Evolutionary conservation across 2,888 invertebrate species (phyloP).

Genomic region (Lapara coniferarum): DNA sequence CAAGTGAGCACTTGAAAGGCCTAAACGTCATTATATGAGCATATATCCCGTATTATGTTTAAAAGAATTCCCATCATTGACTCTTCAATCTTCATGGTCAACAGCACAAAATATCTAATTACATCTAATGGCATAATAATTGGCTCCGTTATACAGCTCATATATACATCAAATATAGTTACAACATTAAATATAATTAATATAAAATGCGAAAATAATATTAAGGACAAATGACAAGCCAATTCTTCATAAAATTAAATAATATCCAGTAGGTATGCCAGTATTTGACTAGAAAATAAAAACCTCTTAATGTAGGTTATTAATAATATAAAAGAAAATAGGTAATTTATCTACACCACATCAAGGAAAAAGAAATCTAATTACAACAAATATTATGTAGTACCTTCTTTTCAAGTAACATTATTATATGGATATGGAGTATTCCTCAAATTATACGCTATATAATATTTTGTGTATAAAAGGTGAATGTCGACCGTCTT

Average conservation of each 20-base stretch:
- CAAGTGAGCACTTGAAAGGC: no score
- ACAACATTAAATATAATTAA: neutral
- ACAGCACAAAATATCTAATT: neutral
- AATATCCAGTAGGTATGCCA: conserved; percentile 5
- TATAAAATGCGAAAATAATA: neutral
- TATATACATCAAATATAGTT: neutral
- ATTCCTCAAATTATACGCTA: no score
- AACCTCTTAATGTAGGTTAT: neutral
- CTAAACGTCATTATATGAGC: no score
- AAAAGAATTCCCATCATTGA: neutral
- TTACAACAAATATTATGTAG: no score
- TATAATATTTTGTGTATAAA: no score
- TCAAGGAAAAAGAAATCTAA: no score
- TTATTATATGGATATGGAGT: no score
- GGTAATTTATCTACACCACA: no score
- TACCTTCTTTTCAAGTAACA: no score
- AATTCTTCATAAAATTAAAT: neutral
- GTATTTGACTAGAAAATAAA: conserved; percentile 20
- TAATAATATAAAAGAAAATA: neutral
- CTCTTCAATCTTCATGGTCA: neutral
- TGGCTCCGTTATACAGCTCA: neutral
- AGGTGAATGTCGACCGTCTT: no score
- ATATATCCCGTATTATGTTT: no score
- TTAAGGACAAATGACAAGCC: neutral
- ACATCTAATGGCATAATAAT: conserved; percentile 22